Conservation (phyloP, 2,797 vertebrate species). For the Tinamus major region DNA sequence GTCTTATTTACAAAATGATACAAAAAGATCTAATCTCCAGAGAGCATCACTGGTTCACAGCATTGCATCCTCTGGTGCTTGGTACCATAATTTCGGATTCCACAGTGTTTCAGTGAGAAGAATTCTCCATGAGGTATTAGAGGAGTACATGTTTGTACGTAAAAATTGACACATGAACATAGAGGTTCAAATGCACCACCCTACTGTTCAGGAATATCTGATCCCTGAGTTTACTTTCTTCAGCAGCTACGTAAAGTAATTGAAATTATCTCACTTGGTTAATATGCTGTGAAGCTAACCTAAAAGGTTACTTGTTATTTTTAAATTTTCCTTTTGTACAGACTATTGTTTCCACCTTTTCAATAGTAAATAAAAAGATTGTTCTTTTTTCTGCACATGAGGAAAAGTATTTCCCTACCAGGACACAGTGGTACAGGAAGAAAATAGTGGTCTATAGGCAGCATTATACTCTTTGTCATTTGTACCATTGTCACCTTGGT, state of each 20-base stretch:
- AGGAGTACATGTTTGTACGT: not conserved
- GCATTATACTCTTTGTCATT: not conserved
- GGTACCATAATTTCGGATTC: not conserved
- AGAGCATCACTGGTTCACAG: constrained; percentile 10
- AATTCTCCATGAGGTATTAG: not conserved
- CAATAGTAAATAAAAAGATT: not conserved
- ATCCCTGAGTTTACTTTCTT: not conserved
- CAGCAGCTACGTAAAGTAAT: not conserved
- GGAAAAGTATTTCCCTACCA: not conserved
- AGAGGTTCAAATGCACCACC: not conserved
- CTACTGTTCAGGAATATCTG: not conserved
- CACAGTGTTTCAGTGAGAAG: constrained; percentile 6
- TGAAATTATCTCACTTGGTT: not conserved
- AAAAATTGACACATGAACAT: not conserved
- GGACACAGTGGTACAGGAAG: not conserved
- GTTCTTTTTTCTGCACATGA: not conserved
- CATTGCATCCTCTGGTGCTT: constrained; percentile 27
- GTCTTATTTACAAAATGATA: not conserved
- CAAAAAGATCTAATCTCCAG: not conserved
- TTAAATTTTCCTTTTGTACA: not conserved
- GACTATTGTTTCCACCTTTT: not conserved
- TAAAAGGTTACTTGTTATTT: not conserved
- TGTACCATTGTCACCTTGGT: not conserved
- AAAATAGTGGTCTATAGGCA: not conserved
- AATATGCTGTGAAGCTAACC: not conserved